These are phyloP conservation scores for Turritopsis rubra DNA, from an alignment of 30 jellyfish, hydroid and myxozoan genomes.

Conservation along the genomic window DNA sequence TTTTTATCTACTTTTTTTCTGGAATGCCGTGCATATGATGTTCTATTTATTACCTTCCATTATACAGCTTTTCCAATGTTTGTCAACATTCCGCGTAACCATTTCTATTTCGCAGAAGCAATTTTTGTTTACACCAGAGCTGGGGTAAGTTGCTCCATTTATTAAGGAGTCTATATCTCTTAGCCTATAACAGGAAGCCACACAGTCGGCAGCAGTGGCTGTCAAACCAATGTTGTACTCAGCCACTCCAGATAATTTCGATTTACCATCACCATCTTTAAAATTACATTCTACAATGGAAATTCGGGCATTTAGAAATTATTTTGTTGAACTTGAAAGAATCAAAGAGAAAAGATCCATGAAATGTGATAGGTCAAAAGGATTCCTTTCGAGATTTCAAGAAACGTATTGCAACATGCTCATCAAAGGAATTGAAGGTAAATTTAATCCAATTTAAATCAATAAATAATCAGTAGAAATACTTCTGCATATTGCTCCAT, in stretches of 20 bases:
- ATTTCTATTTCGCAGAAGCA: neutral
- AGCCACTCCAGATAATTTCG: neutral
- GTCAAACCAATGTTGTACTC: neutral
- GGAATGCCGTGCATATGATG: too few relatives aligned
- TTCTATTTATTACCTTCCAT: neutral
- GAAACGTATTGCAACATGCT: too few relatives aligned
- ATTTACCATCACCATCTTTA: neutral
- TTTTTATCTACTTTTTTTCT: too few relatives aligned
- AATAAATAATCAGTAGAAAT: too few relatives aligned
- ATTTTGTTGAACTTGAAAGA: neutral
- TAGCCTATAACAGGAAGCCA: neutral
- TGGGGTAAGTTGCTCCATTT: neutral
- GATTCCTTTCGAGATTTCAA: neutral
- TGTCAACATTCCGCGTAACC: neutral
- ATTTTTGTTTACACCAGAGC: neutral
- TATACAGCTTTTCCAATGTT: neutral
- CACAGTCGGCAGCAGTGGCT: neutral
- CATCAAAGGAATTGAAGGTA: too few relatives aligned
- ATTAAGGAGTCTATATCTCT: neutral
- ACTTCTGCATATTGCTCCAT: neutral
- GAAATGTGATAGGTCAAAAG: too few relatives aligned
- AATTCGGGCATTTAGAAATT: neutral
- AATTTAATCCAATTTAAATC: too few relatives aligned
- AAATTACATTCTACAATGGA: neutral
- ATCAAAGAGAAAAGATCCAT: too few relatives aligned